Evolutionary conservation across 2,113 vertebrate species (phyloP), one percentile per base, ranked within the genome.

Genomic region (Lamprotornis superbus): DNA sequence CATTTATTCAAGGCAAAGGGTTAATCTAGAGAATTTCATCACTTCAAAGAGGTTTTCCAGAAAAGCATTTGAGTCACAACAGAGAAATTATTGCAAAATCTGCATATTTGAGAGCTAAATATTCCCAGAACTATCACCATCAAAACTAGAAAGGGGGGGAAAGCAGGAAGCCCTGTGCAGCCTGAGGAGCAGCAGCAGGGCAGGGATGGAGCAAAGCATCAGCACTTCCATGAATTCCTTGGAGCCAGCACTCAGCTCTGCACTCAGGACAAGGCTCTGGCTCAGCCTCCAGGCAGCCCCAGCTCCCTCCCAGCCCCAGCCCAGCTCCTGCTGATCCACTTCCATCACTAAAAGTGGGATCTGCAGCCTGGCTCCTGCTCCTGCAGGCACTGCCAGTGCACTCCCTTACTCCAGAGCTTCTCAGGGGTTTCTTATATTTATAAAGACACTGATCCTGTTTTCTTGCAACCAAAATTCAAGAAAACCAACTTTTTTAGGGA

Each of bases 31-130:
- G 71, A 12, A 35, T 75, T 93, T 87, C 91, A 69, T 27, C 70
- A 59, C 70, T 46, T 79, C 33, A 53, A 87, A 40, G 31, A 50
- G 20, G 44, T 70, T 87, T 80, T 92, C 84, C 91, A 90, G 75
- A 85, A 84, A 80, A 83, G 65, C 74, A 2, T 69, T 78, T 78
- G 52, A 87, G 80, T 86, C 28, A 5, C 53, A 90, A 73, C 49
- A 27, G 44, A 87, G 57, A 39, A 93, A 95, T 93, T 83, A 89
- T 95, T 95, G 94, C 95, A 96, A 95, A 95, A 96, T 77, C 77
- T 87, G 77, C 80, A 53, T 94, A 23, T 84, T 89, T 84, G 18
- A 75, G 44, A 91, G 56, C 49, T 89, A 78, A 95, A 94, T 76
- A 85, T 96, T 96, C 85, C 92, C 92, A 93, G 88, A 94, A 95